Evolutionary conservation across 2,113 vertebrate species (phyloP), one percentile per base, ranked within the genome.

Genomic region (Seriola aureovittata): DNA sequence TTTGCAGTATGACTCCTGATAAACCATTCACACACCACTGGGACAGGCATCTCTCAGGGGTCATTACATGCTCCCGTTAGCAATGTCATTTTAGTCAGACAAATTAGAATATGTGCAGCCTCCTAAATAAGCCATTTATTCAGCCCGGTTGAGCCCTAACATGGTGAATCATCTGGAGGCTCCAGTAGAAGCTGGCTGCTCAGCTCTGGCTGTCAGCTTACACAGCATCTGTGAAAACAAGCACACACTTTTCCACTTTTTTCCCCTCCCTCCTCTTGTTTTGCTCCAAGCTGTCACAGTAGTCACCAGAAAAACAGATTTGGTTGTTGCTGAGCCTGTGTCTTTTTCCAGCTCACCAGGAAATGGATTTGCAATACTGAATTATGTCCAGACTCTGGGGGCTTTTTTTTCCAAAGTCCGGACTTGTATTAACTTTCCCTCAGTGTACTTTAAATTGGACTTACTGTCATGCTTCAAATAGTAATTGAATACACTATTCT

Each of bases 241-340:
- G 85, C 86, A 58, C 66, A 75, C 66, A 62, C 50, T 59, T 76
- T 75, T 50, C n/a, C 59, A 46, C 46, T 73, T 68, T 77, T 6
- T 70, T 19, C 23, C 8, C 21, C 70, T 80, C 57, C 4, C 55
- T 75, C 11, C 12, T 74, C 60, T 80, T 81, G 69, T 78, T 86
- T 81, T 77, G 57, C 55, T 89, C 58, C 50, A 79, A 86, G 82
- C 80, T 91, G 90, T 88, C 72, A 84, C 74, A 74, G 50, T 82
- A 68, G 66, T 80, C 65, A 75, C 76, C 55, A 76, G 65, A 78
- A 85, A 87, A 81, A 74, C 72, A 64, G 29, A 88, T 84, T 82
- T 60, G 50, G 29, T 77, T 81, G 78, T 85, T 84, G 81, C 59
- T 50, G 68, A 82, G 59, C 63, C 34, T 1, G 21, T 79, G 66